These are phyloP conservation scores for Palythoa grandis DNA, from an alignment of 92 coral and sea anemone species.

Conservation along the genomic window DNA sequence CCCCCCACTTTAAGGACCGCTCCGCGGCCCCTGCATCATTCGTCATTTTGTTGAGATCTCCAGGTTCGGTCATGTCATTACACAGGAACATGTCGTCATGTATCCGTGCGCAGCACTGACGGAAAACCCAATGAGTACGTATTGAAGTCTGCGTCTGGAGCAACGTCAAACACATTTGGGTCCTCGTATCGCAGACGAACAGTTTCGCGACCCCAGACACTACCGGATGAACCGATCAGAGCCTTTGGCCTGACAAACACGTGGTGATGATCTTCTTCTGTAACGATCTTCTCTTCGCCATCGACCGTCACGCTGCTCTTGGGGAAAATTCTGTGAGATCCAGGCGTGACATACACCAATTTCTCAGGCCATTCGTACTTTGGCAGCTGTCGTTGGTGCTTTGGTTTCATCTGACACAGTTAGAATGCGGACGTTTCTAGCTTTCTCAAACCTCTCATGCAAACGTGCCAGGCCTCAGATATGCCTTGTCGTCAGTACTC, in stretches of 20 bases:
- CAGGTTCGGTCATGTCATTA: too few species aligned
- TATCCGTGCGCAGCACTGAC: too few species aligned
- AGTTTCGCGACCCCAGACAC: conserved; percentile 38
- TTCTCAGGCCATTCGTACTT: neutral
- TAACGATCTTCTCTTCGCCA: conserved; percentile 31
- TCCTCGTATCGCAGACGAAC: conserved; percentile 47
- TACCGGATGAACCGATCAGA: conserved; percentile 32
- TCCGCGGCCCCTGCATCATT: too few species aligned
- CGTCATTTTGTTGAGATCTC: too few species aligned
- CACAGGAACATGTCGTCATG: too few species aligned
- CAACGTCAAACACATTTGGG: conserved; percentile 39
- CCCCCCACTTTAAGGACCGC: too few species aligned
- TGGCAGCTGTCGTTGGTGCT: conserved; percentile 24
- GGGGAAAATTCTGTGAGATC: conserved; percentile 40
- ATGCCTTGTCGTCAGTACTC: neutral
- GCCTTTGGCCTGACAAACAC: conserved; percentile 30
- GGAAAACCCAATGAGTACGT: neutral
- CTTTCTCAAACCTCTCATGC: conserved; percentile 30
- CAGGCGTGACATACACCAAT: conserved; percentile 40
- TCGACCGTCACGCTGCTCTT: conserved; percentile 34
- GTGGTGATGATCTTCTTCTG: conserved; percentile 33
- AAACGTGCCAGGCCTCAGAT: conserved; percentile 55
- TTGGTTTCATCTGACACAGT: conserved; percentile 38
- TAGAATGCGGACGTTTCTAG: conserved; percentile 40
- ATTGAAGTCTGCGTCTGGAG: neutral